Evolutionary conservation across 2,888 invertebrate species (phyloP).

Genomic region (Heliothis peltigera): DNA sequence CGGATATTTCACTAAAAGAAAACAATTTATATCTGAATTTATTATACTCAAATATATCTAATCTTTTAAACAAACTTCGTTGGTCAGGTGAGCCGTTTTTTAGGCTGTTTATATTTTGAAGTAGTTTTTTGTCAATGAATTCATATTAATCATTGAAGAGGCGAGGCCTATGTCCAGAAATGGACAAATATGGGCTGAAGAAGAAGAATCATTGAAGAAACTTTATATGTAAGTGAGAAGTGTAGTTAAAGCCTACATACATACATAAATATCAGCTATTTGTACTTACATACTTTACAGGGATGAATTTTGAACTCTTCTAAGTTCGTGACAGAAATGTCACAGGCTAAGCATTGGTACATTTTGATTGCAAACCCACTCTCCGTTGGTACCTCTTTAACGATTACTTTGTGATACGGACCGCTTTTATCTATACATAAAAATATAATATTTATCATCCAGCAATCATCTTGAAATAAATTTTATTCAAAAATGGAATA

Average conservation of each 20-base stretch:
- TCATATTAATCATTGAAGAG: neutral
- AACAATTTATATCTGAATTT: conserved; percentile 16
- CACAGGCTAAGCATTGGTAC: conserved; percentile 80
- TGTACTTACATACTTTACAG: conserved; percentile 79
- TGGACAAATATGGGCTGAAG: too few species aligned
- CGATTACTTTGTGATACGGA: conserved; percentile 78
- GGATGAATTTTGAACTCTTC: conserved; percentile 78
- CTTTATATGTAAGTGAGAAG: neutral
- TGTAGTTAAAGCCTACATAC: neutral
- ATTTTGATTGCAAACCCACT: conserved; percentile 73
- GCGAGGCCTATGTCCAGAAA: too few species aligned
- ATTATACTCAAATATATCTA: neutral
- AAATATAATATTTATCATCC: neutral
- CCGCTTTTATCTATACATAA: conserved; percentile 68
- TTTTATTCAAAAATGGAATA: too few species aligned
- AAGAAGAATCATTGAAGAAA: neutral
- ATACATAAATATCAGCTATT: conserved; percentile 1
- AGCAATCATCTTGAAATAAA: too few species aligned
- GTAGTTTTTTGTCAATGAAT: too few species aligned
- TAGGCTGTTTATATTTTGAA: neutral
- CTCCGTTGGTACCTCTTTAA: conserved; percentile 73
- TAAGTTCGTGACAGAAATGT: conserved; percentile 73
- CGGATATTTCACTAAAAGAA: conserved; percentile 80
- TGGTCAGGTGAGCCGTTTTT: neutral
- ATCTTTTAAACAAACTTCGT: neutral